Conservation (phyloP, 2,113 vertebrate species). For the Amblyopsis rosae region DNA sequence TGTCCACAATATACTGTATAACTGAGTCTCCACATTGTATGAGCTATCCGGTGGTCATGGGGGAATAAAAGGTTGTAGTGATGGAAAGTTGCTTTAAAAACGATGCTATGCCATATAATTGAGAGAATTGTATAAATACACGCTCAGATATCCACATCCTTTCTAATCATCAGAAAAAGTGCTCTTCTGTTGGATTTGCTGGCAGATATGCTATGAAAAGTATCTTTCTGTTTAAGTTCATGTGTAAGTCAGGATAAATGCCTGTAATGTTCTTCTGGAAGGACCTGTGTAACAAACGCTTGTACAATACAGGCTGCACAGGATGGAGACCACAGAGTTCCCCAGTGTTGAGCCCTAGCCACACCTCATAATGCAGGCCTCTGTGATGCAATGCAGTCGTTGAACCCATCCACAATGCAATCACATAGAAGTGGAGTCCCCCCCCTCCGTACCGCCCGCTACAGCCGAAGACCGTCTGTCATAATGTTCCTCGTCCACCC, state of each 20-base stretch:
- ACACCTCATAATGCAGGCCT: slow-evolving; percentile 77
- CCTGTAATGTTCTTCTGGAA: slow-evolving; percentile 51
- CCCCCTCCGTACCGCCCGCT: slow-evolving; percentile 75
- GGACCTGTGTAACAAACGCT: slow-evolving; percentile 41
- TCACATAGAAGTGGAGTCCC: slow-evolving; percentile 59
- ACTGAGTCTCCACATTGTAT: slow-evolving; percentile 32
- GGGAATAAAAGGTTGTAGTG: slow-evolving; percentile 46
- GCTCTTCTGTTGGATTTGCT: slow-evolving; percentile 82
- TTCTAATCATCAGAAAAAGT: slow-evolving; percentile 74
- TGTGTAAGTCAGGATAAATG: slow-evolving; percentile 55
- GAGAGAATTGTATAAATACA: slow-evolving; percentile 67
- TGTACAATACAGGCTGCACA: slow-evolving; percentile 48
- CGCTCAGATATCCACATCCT: slow-evolving; percentile 56
- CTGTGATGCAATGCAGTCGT: slow-evolving; percentile 48
- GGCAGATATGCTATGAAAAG: slow-evolving; percentile 79
- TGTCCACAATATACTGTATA: slow-evolving; percentile 34
- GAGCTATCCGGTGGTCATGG: slow-evolving; percentile 33
- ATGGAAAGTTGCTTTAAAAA: slow-evolving; percentile 56
- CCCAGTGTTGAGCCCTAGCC: slow-evolving; percentile 64
- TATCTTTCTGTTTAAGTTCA: slow-evolving; percentile 35
- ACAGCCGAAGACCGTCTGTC: slow-evolving; percentile 9
- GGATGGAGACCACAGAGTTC: slow-evolving; percentile 41
- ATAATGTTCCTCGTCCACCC: slow-evolving; percentile 51
- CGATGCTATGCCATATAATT: slow-evolving; percentile 38
- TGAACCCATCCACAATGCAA: slow-evolving; percentile 45